Evolutionary conservation across 92 coral and sea anemone genomes (phyloP), one percentile per base, ranked within the genome.

Genomic region (Actinostola sp.): DNA sequence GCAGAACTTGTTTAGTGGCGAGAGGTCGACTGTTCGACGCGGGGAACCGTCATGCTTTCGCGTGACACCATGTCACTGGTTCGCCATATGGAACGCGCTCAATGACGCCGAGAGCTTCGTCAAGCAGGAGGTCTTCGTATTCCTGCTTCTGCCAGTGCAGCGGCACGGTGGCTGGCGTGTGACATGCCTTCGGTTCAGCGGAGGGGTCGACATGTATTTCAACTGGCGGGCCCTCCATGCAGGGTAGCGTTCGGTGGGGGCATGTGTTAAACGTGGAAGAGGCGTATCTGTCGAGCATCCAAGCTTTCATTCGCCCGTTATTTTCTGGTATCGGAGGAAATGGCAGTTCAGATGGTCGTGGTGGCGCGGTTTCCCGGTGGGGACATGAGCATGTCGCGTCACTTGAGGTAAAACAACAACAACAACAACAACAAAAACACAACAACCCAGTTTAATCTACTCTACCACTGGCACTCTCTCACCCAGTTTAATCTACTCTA

Each of bases 1-100:
- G 60, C 79, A 72, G 35, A 72, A 72, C 45, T 60, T 58, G 69
- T 72, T 72, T 1, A 72, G 69, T 0, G 79, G 79, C 0, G 79
- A 72, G 11, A 72, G 79, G 45, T 72, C 79, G 0, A 82, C 92
- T 1, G 92, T 87, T 34, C 88, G 82, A 21, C 78, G 88, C 0
- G 88, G 87, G 20, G 81, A 86, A 44, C 91, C 84, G 57, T 87
- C 92, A 45, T 87, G 92, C 69, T 87, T 87, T 3, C 92, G 52
- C 0, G 28, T 82, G 92, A 36, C 92, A 87, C 85, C 88, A 82
- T 25, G 84, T 82, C 27, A 87, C 85, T 0, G 88, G 84, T 42
- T 84, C 88, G 30, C 92, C 88, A 24, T 87, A 87, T 0, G 88
- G 82, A n/a, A 82, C 88, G 1, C 92, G 63, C 33, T 73, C 84